Conservation (phyloP, 2,888 invertebrate species). For the Nudaria mundana region DNA sequence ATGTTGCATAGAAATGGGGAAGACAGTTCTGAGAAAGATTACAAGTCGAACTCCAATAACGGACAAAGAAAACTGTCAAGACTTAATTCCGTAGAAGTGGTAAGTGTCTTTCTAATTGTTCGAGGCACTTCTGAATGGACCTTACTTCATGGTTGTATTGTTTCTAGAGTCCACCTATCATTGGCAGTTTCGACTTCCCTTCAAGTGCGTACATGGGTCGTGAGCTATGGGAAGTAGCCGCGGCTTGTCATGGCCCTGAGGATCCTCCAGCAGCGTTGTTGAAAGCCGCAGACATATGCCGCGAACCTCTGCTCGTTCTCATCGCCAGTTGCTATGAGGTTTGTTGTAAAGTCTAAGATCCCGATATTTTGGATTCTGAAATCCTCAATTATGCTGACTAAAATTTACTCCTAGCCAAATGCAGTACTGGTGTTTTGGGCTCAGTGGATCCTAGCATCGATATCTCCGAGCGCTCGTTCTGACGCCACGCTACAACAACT, state of each 20-base stretch:
- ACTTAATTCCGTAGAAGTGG: constrained; percentile 64
- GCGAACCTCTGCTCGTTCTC: constrained; percentile 83
- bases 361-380: too few species aligned
- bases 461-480: constrained; percentile 44
- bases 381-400: too few species aligned
- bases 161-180: constrained; percentile 49
- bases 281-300: constrained; percentile 78
- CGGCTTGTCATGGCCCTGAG: constrained; percentile 85
- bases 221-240: constrained; percentile 82
- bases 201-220: constrained; percentile 63
- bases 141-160: too few species aligned
- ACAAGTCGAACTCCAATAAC: constrained; percentile 51
- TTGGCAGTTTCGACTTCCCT: constrained; percentile 62
- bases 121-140: not conserved
- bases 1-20: constrained; percentile 65
- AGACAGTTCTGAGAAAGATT: constrained; percentile 64
- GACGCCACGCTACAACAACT: constrained; percentile 45
- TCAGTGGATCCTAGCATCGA: constrained; percentile 77
- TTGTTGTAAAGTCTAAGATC: constrained; percentile 7
- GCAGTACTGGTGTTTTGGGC: constrained; percentile 83
- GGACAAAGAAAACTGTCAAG: constrained; percentile 60
- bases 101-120: constrained; percentile 38
- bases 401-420: constrained; percentile 77
- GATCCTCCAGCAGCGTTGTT: constrained; percentile 85
- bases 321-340: constrained; percentile 87